Evolutionary conservation across 2,113 vertebrate genomes (phyloP).

Genomic region (Ceyx margarethae): DNA sequence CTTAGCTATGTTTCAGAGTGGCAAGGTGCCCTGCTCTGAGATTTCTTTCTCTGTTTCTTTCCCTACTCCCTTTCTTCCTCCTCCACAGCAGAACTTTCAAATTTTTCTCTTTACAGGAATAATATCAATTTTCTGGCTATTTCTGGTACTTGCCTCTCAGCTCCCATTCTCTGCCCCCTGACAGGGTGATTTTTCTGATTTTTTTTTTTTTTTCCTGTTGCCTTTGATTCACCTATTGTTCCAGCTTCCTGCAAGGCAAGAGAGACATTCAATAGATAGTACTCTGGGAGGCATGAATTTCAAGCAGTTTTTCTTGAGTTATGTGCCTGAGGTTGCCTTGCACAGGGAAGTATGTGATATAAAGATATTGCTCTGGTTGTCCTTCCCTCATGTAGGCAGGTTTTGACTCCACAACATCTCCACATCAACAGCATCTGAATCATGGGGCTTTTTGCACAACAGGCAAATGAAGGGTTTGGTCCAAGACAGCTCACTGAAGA

Average conservation of each 20-base stretch:
- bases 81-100: neutral
- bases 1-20: neutral
- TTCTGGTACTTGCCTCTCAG: constrained; percentile 21
- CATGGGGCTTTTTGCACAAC: neutral
- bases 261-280: neutral
- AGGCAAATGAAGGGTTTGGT: neutral
- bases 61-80: neutral
- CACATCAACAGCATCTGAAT: neutral
- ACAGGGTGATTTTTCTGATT: constrained; percentile 29
- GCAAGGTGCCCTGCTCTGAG: neutral
- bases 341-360: neutral
- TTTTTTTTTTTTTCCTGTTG: neutral
- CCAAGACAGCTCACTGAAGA: neutral
- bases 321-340: neutral
- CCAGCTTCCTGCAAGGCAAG: constrained; percentile 30
- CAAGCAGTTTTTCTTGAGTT: constrained; percentile 46
- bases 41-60: neutral
- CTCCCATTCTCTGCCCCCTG: constrained; percentile 7
- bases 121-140: constrained; percentile 16
- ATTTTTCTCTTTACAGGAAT: constrained; percentile 14
- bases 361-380: neutral
- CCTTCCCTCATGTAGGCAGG: neutral
- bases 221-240: constrained; percentile 63
- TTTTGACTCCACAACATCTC: neutral
- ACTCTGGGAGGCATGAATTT: constrained; percentile 46